Evolutionary conservation across 2,113 vertebrate genomes (phyloP).

Genomic region (Sula dactylatra): DNA sequence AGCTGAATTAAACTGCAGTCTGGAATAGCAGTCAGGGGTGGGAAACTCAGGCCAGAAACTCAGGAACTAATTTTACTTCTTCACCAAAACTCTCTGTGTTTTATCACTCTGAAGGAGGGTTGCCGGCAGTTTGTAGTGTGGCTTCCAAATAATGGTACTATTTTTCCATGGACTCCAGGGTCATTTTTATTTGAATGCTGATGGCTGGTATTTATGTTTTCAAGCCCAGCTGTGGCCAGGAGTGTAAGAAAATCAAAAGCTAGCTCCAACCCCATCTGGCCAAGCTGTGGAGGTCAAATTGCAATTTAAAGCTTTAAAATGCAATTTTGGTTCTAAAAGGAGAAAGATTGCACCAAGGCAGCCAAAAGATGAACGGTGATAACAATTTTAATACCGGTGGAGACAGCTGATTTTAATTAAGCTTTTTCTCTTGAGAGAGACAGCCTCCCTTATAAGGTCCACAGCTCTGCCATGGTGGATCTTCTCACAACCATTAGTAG

Average conservation of each 20-base stretch:
- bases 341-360: neutral
- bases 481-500: neutral
- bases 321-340: neutral
- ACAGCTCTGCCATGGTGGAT: neutral
- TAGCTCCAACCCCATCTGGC: neutral
- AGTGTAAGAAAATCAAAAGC: neutral
- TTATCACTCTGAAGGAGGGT: neutral
- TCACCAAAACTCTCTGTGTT: neutral
- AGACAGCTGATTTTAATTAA: slow-evolving; percentile 15
- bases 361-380: neutral
- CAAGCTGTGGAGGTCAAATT: neutral
- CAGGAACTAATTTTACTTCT: slow-evolving; percentile 2
- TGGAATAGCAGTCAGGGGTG: neutral
- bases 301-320: neutral
- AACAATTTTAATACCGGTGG: neutral
- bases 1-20: slow-evolving; percentile 9
- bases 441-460: neutral
- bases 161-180: neutral
- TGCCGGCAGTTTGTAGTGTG: neutral
- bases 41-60: neutral
- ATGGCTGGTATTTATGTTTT: neutral
- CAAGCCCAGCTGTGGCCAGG: neutral
- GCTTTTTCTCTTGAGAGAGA: neutral
- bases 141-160: neutral
- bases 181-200: neutral